Base-by-base conservation (phyloP, 1,140 invertebrate species). In the Steinernema feltiae region DNA sequence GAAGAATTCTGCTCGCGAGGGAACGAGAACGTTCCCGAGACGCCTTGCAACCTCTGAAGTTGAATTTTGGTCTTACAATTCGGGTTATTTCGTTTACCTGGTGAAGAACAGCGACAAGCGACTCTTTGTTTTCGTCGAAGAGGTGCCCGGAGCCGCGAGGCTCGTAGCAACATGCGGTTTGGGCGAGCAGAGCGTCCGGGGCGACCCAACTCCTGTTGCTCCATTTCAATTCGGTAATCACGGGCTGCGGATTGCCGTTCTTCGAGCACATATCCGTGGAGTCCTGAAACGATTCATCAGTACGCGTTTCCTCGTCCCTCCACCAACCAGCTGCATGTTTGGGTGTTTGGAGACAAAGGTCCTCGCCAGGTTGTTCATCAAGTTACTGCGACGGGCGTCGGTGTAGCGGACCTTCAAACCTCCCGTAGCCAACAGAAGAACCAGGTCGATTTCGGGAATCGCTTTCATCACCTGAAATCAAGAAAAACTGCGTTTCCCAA, bases 121-220 rank as follows among this genome's bases (percentile, higher is more conserved):
- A 70, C 12, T 35, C 32, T 15, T 75, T 73, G 72, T 85, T 85
- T 70, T 85, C 84, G 17, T 83, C 76, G 35, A 84, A 85, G 1
- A 86, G 32, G 76, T 84, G 77, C 17, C 78, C 74, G 74, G 76
- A 74, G 17, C 80, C 80, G 41, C 77, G 76, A 18, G 75, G 75
- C 72, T 85, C 85, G 70, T 85, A 86, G 41, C 84, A 85, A 48
- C 84, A 85, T 15, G 79, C 84, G 18, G 76, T 77, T 70, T 85
- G 84, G 1, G 83, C 75, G 21, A 85, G 76, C 15, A 85, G 70
- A 1, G 77, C 78, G 69, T 86, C 80, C 21, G 82, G 82, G 27
- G 78, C 32, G 17, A 31, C 27, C 73, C 76, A 78, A 17, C 69
- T 24, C 17, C 71, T 35, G 18, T 46, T 30, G 24, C 30, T 29